Percentiles rank a stretch among this genome's conserved stretches.
These are phyloP conservation scores for Ardeotis arabs DNA, from an alignment of 2,113 vertebrate genomes.

Conservation along the genomic window DNA sequence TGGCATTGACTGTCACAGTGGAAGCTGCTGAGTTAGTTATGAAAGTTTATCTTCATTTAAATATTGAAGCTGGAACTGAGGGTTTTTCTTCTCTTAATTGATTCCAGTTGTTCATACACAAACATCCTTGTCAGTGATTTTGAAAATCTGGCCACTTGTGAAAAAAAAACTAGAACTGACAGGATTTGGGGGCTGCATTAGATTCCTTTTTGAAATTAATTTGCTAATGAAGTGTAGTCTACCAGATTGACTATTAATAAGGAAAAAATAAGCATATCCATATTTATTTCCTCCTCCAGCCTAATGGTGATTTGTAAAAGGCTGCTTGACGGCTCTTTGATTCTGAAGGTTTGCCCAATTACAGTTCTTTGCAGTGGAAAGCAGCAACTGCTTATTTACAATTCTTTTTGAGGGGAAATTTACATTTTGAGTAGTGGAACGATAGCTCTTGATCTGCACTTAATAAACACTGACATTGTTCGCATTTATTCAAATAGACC, in stretches of 20 bases:
- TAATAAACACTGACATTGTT: constrained; percentile 42
- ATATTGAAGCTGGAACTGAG: not conserved
- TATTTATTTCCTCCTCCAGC: not conserved
- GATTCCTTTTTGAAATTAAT: not conserved
- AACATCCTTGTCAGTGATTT: not conserved
- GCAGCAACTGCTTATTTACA: not conserved
- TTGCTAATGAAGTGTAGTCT: not conserved
- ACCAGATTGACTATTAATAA: not conserved
- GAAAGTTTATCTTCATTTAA: not conserved
- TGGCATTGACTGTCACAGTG: not conserved
- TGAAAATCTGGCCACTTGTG: not conserved
- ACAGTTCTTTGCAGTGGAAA: not conserved
- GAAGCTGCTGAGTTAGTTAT: not conserved
- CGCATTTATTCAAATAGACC: constrained; percentile 16
- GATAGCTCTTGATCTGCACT: constrained; percentile 10
- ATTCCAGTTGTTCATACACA: not conserved
- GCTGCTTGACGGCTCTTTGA: not conserved
- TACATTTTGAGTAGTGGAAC: constrained; percentile 8
- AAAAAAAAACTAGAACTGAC: not conserved
- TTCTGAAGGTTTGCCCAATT: constrained; percentile 6
- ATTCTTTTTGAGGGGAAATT: constrained; percentile 14
- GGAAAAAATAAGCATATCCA: not conserved
- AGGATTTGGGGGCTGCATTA: not conserved
- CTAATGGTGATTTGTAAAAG: not conserved
- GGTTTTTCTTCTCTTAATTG: not conserved